Conservation (phyloP, 2,797 vertebrate genomes). For the Novumbra hubbsi region DNA sequence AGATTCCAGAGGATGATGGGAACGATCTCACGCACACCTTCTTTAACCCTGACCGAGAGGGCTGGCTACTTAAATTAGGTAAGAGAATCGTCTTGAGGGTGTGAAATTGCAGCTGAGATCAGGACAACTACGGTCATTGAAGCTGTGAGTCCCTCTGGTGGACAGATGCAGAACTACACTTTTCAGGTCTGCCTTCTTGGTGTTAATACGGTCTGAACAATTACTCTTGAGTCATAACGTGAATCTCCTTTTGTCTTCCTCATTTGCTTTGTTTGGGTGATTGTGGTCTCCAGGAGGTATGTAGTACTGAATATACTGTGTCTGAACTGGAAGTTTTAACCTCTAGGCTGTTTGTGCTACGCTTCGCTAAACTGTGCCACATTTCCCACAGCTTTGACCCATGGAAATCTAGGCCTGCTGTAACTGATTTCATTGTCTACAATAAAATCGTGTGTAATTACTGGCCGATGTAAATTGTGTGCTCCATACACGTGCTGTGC, state of each 20-base stretch:
- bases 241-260: conserved; percentile 78
- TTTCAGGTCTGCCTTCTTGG: not conserved
- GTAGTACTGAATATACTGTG: conserved; percentile 37
- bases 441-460: conserved; percentile 25
- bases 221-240: no score
- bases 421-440: conserved; percentile 25
- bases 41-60: conserved; percentile 94
- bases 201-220: not conserved
- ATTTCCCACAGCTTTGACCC: conserved; percentile 20
- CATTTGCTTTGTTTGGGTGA: conserved; percentile 87
- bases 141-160: conserved; percentile 40
- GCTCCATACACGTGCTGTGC: conserved; percentile 21
- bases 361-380: conserved; percentile 57
- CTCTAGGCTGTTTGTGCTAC: conserved; percentile 60
- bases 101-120: not conserved
- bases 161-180: not conserved
- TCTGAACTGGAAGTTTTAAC: conserved; percentile 28
- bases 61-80: conserved; percentile 96
- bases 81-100: conserved; percentile 30
- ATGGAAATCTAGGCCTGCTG: conserved; percentile 15
- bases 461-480: conserved; percentile 32
- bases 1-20: conserved; percentile 92
- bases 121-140: not conserved
- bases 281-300: conserved; percentile 96
- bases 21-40: conserved; percentile 94